Conservation (phyloP, 2,888 invertebrate species). For the Caradrina clavipalpis region DNA sequence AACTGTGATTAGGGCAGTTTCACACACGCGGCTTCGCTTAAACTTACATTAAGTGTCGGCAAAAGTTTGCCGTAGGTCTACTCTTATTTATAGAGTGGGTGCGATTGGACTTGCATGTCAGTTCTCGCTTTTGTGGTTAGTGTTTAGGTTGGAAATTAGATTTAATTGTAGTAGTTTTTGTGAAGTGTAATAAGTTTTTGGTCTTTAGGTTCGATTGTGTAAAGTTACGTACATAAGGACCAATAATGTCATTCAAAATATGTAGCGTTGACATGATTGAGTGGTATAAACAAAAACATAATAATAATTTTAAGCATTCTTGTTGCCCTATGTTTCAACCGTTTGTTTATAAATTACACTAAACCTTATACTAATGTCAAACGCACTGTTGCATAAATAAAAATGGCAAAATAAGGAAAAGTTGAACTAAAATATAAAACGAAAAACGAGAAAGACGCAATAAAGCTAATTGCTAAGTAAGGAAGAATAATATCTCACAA, state of each 20-base stretch:
- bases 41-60: slow-evolving; percentile 63
- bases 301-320: too few species aligned
- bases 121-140: slow-evolving; percentile 12
- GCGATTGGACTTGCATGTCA: slow-evolving; percentile 36
- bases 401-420: slow-evolving; percentile 19
- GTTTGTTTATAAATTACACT: not conserved
- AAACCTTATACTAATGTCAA: not conserved
- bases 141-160: not conserved
- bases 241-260: not conserved
- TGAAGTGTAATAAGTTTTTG: not conserved
- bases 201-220: not conserved
- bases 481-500: slow-evolving; percentile 48
- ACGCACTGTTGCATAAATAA: not conserved
- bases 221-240: not conserved
- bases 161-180: not conserved
- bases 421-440: slow-evolving; percentile 14
- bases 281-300: too few species aligned
- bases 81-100: slow-evolving; percentile 57
- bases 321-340: too few species aligned
- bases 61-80: slow-evolving; percentile 50
- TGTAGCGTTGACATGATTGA: too few species aligned
- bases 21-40: slow-evolving; percentile 61
- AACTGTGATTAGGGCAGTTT: slow-evolving; percentile 66
- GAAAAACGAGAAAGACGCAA: slow-evolving; percentile 31
- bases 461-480: slow-evolving; percentile 49